These are phyloP conservation scores for Apomyelois bistriatella DNA, from an alignment of 2,888 invertebrate species.

Conservation along the genomic window DNA sequence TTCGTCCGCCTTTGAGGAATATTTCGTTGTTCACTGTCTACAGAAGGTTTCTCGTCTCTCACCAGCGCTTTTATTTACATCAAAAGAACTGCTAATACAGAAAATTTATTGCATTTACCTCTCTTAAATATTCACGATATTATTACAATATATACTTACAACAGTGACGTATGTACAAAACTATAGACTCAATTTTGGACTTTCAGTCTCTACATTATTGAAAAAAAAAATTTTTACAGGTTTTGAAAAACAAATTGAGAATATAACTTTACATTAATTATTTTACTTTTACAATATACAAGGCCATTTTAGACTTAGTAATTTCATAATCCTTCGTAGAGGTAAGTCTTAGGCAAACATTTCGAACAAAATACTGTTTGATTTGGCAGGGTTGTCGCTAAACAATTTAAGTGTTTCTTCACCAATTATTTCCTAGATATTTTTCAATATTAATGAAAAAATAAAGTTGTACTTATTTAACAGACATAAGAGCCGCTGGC, in stretches of 20 bases:
- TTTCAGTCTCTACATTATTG: slow-evolving; percentile 76
- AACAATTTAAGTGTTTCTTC: too few species aligned
- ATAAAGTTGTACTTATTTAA: too few species aligned
- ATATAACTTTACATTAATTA: slow-evolving; percentile 53
- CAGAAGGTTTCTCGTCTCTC: slow-evolving; percentile 44
- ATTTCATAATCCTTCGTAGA: slow-evolving; percentile 33
- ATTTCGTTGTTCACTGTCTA: slow-evolving; percentile 48
- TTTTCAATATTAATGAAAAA: too few species aligned
- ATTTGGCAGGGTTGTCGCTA: slow-evolving; percentile 14
- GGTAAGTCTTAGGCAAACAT: slow-evolving; percentile 37
- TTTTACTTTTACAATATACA: slow-evolving; percentile 61
- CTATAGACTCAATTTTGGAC: slow-evolving; percentile 79
- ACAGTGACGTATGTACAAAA: slow-evolving; percentile 77
- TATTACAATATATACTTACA: slow-evolving; percentile 73
- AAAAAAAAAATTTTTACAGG: slow-evolving; percentile 58
- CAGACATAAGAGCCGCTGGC: too few species aligned
- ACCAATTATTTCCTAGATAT: too few species aligned
- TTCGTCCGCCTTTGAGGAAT: slow-evolving; percentile 12
- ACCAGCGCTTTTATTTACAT: slow-evolving; percentile 61
- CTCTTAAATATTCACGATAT: slow-evolving; percentile 69
- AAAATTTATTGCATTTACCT: slow-evolving; percentile 74
- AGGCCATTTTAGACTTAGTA: slow-evolving; percentile 59
- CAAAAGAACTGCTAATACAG: slow-evolving; percentile 67
- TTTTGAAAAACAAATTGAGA: slow-evolving; percentile 48
- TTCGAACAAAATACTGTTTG: slow-evolving; percentile 16